phyloP scores from a whole-genome alignment of 2,797 vertebrate genomes.

The Dromococcyx pavoninus region DNA sequence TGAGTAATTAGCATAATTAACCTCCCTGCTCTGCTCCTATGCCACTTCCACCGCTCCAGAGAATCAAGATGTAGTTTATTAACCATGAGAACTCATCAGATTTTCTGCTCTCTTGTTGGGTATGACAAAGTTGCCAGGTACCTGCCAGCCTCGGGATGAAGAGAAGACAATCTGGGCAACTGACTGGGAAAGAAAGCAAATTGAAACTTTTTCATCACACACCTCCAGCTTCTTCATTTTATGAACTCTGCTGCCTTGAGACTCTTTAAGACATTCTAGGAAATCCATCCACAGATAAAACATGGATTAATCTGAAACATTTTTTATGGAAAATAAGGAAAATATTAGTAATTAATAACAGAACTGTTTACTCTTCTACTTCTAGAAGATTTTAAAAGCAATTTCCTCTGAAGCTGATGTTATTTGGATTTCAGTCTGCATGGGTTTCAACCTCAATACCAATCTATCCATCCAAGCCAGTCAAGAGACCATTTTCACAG shows the following conservation, averaged over 20 bases:
- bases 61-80: neutral
- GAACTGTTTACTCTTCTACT: neutral
- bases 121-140: neutral
- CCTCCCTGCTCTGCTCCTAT: conserved; percentile 1
- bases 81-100: neutral
- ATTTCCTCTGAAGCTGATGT: neutral
- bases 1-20: conserved; percentile 38
- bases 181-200: neutral
- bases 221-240: neutral
- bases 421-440: too few relatives aligned
- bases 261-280: neutral
- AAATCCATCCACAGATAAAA: neutral
- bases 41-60: neutral
- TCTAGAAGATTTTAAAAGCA: neutral
- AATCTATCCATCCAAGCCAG: neutral
- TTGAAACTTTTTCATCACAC: too few relatives aligned
- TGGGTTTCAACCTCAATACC: neutral
- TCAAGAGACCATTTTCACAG: neutral
- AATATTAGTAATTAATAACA: neutral
- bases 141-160: neutral
- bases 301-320: neutral
- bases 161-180: neutral
- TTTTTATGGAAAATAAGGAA: neutral
- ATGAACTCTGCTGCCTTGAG: neutral
- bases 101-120: neutral